Evolutionary conservation across 2,888 invertebrate genomes (phyloP).

Genomic region (Trachelus tabidus): DNA sequence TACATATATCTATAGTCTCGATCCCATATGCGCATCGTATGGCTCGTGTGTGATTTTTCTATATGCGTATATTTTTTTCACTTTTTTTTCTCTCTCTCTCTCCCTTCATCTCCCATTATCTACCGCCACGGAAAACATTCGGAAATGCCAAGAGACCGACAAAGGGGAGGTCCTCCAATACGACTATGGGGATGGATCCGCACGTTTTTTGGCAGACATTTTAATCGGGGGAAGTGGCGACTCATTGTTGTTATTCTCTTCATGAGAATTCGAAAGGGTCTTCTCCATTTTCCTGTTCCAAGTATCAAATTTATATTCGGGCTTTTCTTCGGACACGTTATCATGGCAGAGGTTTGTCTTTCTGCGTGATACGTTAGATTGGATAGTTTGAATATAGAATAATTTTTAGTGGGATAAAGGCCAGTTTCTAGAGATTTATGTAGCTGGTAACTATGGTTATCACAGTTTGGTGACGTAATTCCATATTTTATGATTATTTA

Average conservation of each 20-base stretch:
- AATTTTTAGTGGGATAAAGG: neutral
- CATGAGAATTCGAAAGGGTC: neutral
- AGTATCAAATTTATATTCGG: neutral
- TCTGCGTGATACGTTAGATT: no score
- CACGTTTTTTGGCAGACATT: neutral
- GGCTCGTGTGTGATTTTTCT: neutral
- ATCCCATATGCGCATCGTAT: neutral
- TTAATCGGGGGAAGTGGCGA: neutral
- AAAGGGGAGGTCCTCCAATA: neutral
- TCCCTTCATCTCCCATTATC: neutral
- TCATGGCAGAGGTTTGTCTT: neutral
- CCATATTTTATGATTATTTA: constrained; percentile 23
- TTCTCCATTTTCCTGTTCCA: neutral
- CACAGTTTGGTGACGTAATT: neutral
- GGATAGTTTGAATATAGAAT: neutral
- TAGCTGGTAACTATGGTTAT: neutral
- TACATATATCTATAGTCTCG: neutral
- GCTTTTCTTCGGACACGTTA: neutral
- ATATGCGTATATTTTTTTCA: neutral
- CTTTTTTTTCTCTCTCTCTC: neutral
- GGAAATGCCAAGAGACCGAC: neutral
- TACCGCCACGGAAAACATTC: neutral
- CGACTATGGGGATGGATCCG: neutral
- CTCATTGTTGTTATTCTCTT: neutral
- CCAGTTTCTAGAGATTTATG: neutral